These are phyloP conservation scores for Drosophila nikananu DNA, from an alignment of 1,140 invertebrate species.

Conservation along the genomic window DNA sequence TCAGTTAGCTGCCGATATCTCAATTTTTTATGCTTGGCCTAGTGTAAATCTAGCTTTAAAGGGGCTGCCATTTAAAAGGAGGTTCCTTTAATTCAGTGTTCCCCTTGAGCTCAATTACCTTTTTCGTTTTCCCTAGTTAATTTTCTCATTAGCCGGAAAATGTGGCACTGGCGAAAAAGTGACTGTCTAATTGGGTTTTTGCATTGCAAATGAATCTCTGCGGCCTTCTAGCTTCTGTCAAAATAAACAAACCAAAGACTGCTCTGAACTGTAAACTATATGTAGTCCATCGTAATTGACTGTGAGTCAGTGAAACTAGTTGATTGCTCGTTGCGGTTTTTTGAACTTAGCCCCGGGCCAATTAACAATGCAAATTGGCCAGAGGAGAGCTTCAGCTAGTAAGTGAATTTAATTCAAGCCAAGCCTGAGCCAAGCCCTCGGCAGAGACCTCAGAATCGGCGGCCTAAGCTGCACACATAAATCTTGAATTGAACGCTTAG, in stretches of 20 bases:
- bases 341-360: constrained; percentile 27
- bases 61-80: background rate
- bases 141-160: constrained; percentile 16
- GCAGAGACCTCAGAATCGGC: constrained; percentile 24
- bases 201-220: constrained; percentile 53
- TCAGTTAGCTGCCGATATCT: constrained; percentile 66
- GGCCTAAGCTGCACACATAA: constrained; percentile 58
- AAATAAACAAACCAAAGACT: constrained; percentile 45
- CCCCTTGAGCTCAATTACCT: constrained; percentile 7
- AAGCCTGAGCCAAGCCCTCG: background rate
- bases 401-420: constrained; percentile 34
- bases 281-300: constrained; percentile 23
- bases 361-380: constrained; percentile 64
- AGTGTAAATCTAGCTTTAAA: constrained; percentile 43
- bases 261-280: constrained; percentile 14
- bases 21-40: constrained; percentile 68
- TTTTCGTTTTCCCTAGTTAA: constrained; percentile 1
- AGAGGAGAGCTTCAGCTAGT: constrained; percentile 1
- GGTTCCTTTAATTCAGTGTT: background rate
- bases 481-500: constrained; percentile 46
- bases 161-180: constrained; percentile 12
- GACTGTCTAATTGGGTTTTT: constrained; percentile 51
- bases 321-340: constrained; percentile 56
- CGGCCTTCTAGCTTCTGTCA: constrained; percentile 22
- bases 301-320: constrained; percentile 34